Percentiles rank a stretch among this genome's conserved stretches.
Conservation (phyloP, 2,797 vertebrate genomes). For the Philypnodon macrostomus region DNA sequence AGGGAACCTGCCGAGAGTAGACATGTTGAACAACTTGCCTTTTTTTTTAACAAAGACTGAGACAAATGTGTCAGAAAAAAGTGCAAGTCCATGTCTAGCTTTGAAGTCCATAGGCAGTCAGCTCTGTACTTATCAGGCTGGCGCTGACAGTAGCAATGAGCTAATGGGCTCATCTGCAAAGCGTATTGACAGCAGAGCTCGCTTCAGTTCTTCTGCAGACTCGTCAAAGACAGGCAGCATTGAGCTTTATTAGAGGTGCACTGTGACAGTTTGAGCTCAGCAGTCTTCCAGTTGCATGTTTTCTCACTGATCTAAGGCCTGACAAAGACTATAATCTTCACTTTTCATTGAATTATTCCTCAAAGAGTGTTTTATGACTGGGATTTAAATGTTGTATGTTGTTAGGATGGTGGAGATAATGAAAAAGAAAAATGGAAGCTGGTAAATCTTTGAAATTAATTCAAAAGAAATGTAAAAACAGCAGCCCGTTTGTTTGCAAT, state of each 20-base stretch:
- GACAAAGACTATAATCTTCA: conserved; percentile 32
- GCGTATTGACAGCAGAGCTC: conserved; percentile 52
- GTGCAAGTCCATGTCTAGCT: conserved; percentile 38
- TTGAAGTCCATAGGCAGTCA: conserved; percentile 57
- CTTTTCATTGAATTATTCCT: conserved; percentile 35
- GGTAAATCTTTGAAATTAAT: conserved; percentile 27
- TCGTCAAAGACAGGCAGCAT: conserved; percentile 46
- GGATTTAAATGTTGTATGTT: conserved; percentile 42
- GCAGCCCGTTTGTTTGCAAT: conserved; percentile 33
- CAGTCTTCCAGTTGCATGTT: conserved; percentile 27
- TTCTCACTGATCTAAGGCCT: conserved; percentile 31
- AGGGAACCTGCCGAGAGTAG: conserved; percentile 50
- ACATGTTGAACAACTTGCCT: conserved; percentile 32
- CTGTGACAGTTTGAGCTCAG: conserved; percentile 49
- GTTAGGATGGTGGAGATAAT: conserved; percentile 20
- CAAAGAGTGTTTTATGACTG: conserved; percentile 16
- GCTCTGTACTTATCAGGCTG: conserved; percentile 48
- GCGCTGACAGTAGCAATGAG: conserved; percentile 56
- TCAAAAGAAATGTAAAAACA: conserved; percentile 20
- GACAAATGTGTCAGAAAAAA: conserved; percentile 59
- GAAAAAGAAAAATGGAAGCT: conserved; percentile 20
- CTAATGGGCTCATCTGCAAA: conserved; percentile 61
- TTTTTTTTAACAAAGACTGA: conserved; percentile 43
- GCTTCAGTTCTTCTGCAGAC: conserved; percentile 31
- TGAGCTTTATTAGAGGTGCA: conserved; percentile 52